A percentile compares a stretch with the other conserved stretches of the same genome.
Conservation (phyloP, 2,797 vertebrate species). For the Thaleichthys pacificus region DNA sequence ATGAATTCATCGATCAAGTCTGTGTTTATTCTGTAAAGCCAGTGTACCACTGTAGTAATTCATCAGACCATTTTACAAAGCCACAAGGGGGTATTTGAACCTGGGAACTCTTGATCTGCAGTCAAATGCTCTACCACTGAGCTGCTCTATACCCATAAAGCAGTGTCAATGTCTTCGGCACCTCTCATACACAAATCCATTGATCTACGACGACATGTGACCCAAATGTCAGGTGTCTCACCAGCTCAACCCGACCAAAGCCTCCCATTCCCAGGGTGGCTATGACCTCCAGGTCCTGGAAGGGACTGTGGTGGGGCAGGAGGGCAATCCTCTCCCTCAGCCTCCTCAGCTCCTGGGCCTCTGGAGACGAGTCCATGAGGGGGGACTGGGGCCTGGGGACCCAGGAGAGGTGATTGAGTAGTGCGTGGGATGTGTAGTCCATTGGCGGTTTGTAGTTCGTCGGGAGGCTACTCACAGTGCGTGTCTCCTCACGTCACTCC, state of each 20-base stretch:
- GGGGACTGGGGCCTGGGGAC: slow-evolving; percentile 65
- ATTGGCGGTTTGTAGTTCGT: neutral
- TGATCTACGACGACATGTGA: neutral
- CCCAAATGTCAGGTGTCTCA: slow-evolving; percentile 46
- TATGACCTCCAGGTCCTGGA: slow-evolving; percentile 70
- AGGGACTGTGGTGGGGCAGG: slow-evolving; percentile 62
- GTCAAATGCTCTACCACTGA: slow-evolving; percentile 77
- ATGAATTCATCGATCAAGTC: too few species aligned
- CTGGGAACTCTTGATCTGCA: slow-evolving; percentile 66
- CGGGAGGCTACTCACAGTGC: slow-evolving; percentile 61
- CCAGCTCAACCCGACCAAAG: slow-evolving; percentile 81
- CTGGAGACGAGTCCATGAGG: slow-evolving; percentile 54
- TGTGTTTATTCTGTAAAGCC: too few species aligned
- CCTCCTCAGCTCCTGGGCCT: slow-evolving; percentile 62
- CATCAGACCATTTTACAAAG: too few species aligned
- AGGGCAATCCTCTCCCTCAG: slow-evolving; percentile 65
- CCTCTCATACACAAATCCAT: too few species aligned
- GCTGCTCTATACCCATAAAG: slow-evolving; percentile 42
- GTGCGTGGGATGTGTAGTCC: neutral
- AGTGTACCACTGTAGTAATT: too few species aligned
- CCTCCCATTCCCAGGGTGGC: slow-evolving; percentile 79
- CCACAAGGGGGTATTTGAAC: too few species aligned
- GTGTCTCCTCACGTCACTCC: slow-evolving; percentile 74
- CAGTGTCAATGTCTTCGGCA: too few species aligned
- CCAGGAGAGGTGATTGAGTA: neutral